Evolutionary conservation across 1,140 invertebrate species (phyloP).

Genomic region (Nebria ingens): DNA sequence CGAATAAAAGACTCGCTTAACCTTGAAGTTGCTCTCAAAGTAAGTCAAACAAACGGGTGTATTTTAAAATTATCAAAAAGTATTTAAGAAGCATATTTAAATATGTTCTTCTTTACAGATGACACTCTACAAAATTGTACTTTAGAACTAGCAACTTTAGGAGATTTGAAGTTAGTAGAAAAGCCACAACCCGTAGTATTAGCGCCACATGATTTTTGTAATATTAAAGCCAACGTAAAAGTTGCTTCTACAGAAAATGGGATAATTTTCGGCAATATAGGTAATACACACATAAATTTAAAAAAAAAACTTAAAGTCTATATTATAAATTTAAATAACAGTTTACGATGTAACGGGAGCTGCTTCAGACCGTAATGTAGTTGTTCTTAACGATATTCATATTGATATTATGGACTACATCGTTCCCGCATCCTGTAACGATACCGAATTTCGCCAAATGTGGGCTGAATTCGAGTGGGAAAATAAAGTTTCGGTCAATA

Average conservation of each 20-base stretch:
- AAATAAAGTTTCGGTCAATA: conserved; percentile 98
- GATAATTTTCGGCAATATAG: conserved; percentile 99
- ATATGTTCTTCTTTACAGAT: conserved; percentile 33
- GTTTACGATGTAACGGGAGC: conserved; percentile 94
- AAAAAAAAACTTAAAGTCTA: no score
- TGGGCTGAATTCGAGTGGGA: conserved; percentile 99
- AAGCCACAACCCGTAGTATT: conserved; percentile 92
- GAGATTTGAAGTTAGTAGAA: conserved; percentile 96
- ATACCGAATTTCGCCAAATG: conserved; percentile 95
- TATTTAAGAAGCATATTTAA: no score
- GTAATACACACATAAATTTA: conserved; percentile 34
- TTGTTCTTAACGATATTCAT: conserved; percentile 97
- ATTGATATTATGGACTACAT: conserved; percentile 99
- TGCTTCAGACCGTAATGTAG: conserved; percentile 88
- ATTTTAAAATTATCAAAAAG: no score
- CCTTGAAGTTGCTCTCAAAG: no score
- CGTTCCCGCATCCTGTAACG: conserved; percentile 89
- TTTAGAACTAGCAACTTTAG: conserved; percentile 92
- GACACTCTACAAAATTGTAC: conserved; percentile 98
- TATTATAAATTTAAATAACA: no score
- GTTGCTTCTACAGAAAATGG: conserved; percentile 96
- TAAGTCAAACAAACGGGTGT: no score
- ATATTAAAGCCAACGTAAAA: conserved; percentile 96
- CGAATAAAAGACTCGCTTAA: no score
- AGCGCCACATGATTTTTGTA: conserved; percentile 93